These are phyloP conservation scores for Pantelozetes paolii DNA, from an alignment of 2,888 invertebrate genomes.

Conservation along the genomic window DNA sequence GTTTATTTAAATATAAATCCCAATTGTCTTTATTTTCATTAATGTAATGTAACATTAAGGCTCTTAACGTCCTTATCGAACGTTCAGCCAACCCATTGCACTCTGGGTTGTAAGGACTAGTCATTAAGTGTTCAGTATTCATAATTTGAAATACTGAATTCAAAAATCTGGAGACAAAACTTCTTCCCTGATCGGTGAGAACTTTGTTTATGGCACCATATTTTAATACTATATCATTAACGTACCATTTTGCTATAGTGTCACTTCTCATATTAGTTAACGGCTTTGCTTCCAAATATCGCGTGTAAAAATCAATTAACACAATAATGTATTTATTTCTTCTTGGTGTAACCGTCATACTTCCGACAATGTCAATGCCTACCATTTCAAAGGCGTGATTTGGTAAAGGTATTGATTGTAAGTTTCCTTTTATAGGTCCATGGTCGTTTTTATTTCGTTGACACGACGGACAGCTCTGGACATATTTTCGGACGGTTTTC, in stretches of 20 bases:
- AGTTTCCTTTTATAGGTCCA: neutral
- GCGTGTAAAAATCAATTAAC: slow-evolving; percentile 38
- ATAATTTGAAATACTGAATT: slow-evolving; percentile 1
- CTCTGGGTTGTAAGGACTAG: slow-evolving; percentile 15
- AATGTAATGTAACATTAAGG: slow-evolving; percentile 45
- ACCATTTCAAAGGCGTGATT: neutral
- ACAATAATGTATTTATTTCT: slow-evolving; percentile 44
- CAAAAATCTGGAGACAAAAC: slow-evolving; percentile 45
- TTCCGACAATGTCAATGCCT: slow-evolving; percentile 41
- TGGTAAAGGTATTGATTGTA: neutral
- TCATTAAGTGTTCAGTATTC: neutral
- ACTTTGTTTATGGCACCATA: slow-evolving; percentile 41
- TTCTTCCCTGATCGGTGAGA: slow-evolving; percentile 46
- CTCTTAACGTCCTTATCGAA: slow-evolving; percentile 43
- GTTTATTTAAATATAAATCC: slow-evolving; percentile 42
- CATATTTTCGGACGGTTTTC: slow-evolving; percentile 41
- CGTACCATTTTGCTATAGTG: slow-evolving; percentile 5
- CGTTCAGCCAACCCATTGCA: slow-evolving; percentile 30
- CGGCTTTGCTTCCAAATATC: neutral
- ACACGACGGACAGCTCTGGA: slow-evolving; percentile 44
- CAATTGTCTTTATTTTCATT: slow-evolving; percentile 44
- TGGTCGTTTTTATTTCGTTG: slow-evolving; percentile 35
- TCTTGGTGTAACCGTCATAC: slow-evolving; percentile 24
- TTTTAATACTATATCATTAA: neutral
- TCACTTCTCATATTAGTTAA: neutral